Evolutionary conservation across 2,797 vertebrate genomes (phyloP), one percentile per base, ranked within the genome.

Genomic region (Toxotes lorentzi): DNA sequence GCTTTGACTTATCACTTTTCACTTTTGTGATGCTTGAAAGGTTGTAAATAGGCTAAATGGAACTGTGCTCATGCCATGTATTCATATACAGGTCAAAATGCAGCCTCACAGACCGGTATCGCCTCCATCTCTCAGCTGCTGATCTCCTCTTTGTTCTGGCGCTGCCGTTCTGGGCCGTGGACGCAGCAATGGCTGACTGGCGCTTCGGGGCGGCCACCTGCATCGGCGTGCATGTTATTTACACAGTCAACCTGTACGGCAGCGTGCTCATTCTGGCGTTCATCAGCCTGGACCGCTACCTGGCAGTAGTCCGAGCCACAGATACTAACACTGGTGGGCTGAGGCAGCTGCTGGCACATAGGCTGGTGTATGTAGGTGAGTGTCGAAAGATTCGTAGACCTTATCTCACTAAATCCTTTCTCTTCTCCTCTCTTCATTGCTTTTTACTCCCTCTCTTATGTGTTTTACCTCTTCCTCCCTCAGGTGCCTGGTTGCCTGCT

Each of bases 241-340:
- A 99, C 88, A 99, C 98, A 0, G 96, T 99, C 82, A 99, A 99
- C 91, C 94, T 99, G 75, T 99, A 99, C 17, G 97, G 98, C 93
- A 99, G 98, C 35, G 97, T 99, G 74, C 95, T 99, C 78, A 98
- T 99, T 91, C 93, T 99, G 93, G 98, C 98, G 14, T 99, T 99
- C 82, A 99, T 99, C 90, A 99, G 98, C 53, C 91, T 99, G 91
- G 98, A 99, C 86, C 96, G 98, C 4, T 99, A 99, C 93, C 94
- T 99, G 92, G 98, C 98, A 0, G 98, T 99, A 23, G 98, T 99
- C 67, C 96, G 96, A 0, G 97, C 98, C 75, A 99, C 98, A 0
- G 98, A 96, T 87, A 99, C 97, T 2, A 98, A 96, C 93, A 99
- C 97, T 32, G 95, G 97, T 17, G 95, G 87, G 40, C 96, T 97